These are phyloP conservation scores for Andrena praecox DNA, from an alignment of 2,888 invertebrate genomes.

Conservation along the genomic window DNA sequence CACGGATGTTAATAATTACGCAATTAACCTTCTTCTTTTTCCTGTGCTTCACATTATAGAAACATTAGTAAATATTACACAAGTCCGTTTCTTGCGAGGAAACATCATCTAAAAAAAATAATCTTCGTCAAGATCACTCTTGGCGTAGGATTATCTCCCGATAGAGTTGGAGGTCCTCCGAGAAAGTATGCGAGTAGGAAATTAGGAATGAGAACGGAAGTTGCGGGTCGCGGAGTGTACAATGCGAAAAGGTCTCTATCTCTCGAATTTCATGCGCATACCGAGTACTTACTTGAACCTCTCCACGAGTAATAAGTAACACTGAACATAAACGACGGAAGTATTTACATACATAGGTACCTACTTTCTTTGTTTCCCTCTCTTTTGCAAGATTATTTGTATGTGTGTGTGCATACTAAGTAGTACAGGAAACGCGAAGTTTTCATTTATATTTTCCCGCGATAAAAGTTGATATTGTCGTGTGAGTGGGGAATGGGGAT, in stretches of 20 bases:
- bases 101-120: no score
- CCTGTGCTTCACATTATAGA: no score
- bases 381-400: not conserved
- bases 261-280: not conserved
- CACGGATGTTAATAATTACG: no score
- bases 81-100: no score
- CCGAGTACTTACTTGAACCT: not conserved
- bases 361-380: no score
- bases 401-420: not conserved
- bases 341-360: not conserved
- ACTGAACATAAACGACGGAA: not conserved
- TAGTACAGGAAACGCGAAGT: not conserved
- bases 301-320: not conserved
- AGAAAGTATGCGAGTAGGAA: not conserved
- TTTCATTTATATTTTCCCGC: no score
- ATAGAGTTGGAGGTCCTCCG: not conserved
- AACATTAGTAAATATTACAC: no score
- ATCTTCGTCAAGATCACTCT: not conserved
- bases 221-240: not conserved
- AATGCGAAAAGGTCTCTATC: not conserved
- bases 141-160: not conserved
- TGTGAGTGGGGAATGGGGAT: no score
- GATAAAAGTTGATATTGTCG: no score
- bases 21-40: no score
- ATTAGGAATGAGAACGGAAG: constrained; percentile 40